A percentile compares a stretch with the other conserved stretches of the same genome.
Conservation (phyloP, 2,113 vertebrate genomes). For the Smithornis capensis region DNA sequence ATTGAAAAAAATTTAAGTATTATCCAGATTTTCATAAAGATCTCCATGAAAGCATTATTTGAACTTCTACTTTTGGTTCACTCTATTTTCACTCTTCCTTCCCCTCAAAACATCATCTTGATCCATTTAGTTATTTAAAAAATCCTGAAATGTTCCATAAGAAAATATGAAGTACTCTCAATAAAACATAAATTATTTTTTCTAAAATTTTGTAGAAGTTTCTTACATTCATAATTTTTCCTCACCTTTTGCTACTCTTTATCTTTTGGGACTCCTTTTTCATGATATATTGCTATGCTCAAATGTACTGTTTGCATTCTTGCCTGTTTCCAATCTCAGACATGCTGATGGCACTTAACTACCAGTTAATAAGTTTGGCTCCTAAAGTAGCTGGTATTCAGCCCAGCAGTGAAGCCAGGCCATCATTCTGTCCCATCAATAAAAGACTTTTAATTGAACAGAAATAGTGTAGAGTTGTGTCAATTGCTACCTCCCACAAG, state of each 20-base stretch:
- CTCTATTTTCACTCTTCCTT: neutral
- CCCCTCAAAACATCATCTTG: neutral
- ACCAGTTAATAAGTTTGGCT: neutral
- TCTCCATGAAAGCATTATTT: neutral
- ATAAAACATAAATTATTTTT: neutral
- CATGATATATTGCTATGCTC: neutral
- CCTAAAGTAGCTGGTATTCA: neutral
- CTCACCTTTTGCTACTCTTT: neutral
- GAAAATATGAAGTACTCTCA: neutral
- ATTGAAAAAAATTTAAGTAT: neutral
- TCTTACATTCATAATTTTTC: neutral
- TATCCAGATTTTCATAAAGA: neutral
- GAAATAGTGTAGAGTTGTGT: neutral
- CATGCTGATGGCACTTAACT: neutral
- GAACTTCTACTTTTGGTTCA: neutral
- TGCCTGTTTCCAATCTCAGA: neutral
- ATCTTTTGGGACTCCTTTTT: neutral
- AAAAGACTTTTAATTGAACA: neutral
- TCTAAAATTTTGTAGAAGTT: neutral
- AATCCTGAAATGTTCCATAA: neutral
- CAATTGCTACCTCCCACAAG: neutral
- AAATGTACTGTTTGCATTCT: neutral
- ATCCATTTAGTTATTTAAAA: neutral
- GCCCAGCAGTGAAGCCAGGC: neutral
- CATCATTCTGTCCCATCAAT: neutral